Conservation (phyloP, 2,113 vertebrate species). For the Cochlearius cochlearius region DNA sequence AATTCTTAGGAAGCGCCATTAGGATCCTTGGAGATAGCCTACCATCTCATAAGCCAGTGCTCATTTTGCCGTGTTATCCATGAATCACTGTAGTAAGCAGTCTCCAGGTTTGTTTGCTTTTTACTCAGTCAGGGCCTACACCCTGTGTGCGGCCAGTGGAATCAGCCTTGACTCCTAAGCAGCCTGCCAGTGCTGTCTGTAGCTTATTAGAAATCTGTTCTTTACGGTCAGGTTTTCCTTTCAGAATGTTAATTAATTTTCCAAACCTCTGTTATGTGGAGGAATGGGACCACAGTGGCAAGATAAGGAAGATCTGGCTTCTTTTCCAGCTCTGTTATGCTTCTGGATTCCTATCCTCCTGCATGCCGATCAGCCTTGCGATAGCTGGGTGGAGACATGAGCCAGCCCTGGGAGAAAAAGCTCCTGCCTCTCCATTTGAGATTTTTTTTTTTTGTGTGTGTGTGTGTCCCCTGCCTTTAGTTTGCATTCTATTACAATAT, state of each 20-base stretch:
- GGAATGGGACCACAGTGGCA: background rate
- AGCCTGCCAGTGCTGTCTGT: background rate
- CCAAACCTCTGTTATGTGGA: background rate
- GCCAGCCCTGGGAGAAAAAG: background rate
- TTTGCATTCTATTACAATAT: background rate
- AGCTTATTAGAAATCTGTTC: slow-evolving; percentile 19
- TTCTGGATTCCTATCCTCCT: background rate
- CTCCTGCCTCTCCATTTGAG: background rate
- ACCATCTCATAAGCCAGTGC: background rate
- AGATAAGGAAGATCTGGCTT: background rate
- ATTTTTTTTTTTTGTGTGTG: background rate
- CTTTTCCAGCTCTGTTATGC: background rate
- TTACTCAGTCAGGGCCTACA: rapidly evolving
- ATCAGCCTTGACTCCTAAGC: background rate
- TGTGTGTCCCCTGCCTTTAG: background rate
- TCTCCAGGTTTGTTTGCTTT: background rate
- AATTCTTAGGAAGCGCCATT: rapidly evolving
- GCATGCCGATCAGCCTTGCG: rapidly evolving
- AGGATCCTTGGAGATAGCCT: background rate
- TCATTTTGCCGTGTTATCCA: background rate
- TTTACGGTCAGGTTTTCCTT: background rate
- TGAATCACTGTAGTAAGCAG: background rate
- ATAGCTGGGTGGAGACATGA: background rate
- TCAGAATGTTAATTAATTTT: slow-evolving; percentile 50
- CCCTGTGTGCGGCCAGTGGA: too few relatives aligned